Evolutionary conservation across 2,888 invertebrate species (phyloP).

Genomic region (Cinara cedri): DNA sequence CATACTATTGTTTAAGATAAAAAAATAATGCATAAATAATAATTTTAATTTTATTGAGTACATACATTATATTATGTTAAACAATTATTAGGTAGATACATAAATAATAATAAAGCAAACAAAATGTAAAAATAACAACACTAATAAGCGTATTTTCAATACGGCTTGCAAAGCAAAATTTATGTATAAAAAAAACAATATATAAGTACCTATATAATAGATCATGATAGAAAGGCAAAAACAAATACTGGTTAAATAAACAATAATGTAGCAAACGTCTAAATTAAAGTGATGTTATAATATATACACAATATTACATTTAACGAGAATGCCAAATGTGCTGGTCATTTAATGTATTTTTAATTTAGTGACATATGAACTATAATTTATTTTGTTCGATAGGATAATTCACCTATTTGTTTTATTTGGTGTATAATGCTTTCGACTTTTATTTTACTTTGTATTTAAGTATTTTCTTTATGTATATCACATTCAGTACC

Average conservation of each 20-base stretch:
- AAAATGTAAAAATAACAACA: conserved; percentile 32
- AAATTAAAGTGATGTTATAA: conserved; percentile 4
- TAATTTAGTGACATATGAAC: neutral
- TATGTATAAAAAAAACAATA: conserved; percentile 30
- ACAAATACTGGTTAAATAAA: conserved; percentile 41
- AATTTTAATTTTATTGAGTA: conserved; percentile 32
- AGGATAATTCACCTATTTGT: no score
- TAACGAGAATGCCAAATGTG: neutral
- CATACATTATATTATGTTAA: conserved; percentile 10
- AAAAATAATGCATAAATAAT: conserved; percentile 13
- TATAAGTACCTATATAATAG: neutral
- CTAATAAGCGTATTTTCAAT: neutral
- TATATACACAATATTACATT: neutral
- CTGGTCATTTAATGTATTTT: neutral
- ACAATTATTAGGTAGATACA: conserved; percentile 17
- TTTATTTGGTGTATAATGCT: no score
- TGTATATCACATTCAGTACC: no score
- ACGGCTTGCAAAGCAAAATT: conserved; percentile 29
- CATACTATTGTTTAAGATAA: neutral
- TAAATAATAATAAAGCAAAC: conserved; percentile 35
- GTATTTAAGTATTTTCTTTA: no score
- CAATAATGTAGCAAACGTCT: conserved; percentile 20
- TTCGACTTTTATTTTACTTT: no score
- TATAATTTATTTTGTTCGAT: neutral
- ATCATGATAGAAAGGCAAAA: conserved; percentile 12